Base-by-base conservation (phyloP, 2,113 vertebrate genomes). In the Catharus minimus region DNA sequence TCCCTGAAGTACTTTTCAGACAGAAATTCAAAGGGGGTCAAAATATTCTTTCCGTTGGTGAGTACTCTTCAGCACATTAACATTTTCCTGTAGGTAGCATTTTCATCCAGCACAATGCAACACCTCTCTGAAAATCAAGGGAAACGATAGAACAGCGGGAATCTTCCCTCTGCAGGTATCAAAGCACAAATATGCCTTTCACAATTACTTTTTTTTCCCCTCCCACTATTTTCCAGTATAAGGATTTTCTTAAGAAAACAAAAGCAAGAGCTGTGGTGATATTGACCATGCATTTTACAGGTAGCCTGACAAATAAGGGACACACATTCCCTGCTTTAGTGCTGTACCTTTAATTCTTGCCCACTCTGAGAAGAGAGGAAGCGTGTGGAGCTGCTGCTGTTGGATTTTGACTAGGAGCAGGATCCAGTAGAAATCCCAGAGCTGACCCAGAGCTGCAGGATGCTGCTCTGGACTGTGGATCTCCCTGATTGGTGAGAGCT, bases 1-100 rank as follows among this genome's bases (percentile, higher is more conserved):
- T 95, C 89, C 82, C 73, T 81, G 74, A 94, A 95, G 55, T 61
- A 86, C 46, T 28, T 58, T 44, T 90, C 65, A 73, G n/a, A 81
- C 28, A 89, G 50, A 89, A 89, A 91, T 62, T 86, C 53, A 90
- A 66, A 91, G 64, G n/a, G 26, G 18, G 18, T 10, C 62, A 53
- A 49, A 87, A 65, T 36, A 15, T 5, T 62, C 57, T 67, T 76
- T 73, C 43, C 30, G 30, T 58, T 94, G 65, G 19, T 44, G 50
- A 21, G 52, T 72, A 55, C 46, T 75, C 22, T 71, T 86, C 5
- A 44, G 18, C 21, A 17, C 5, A 85, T 92, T 57, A 89, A 41
- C 21, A 11, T 36, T 47, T 79, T 71, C 44, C 52, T 22, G 32
- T 18, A 27, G 39, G 44, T 78, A 66, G 38, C 23, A 38, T 75